Conservation (phyloP, 2,797 vertebrate species). For the Acanthurus tractus region DNA sequence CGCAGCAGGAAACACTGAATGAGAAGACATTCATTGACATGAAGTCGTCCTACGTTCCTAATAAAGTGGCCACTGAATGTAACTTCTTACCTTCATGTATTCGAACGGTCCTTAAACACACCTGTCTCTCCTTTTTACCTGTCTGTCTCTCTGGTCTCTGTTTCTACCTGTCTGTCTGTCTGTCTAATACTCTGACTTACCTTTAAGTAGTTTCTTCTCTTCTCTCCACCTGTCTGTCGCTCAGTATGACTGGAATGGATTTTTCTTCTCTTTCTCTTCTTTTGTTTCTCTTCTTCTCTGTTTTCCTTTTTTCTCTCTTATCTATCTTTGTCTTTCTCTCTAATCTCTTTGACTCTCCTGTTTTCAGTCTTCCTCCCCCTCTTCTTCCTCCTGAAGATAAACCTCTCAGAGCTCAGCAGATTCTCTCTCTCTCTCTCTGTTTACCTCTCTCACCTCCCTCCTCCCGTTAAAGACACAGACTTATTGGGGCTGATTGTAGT, state of each 20-base stretch:
- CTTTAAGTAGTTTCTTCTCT: slow-evolving; percentile 3
- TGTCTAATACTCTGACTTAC: neutral
- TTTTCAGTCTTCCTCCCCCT: slow-evolving; percentile 25
- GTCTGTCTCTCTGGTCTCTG: too few species aligned
- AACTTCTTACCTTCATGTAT: too few species aligned
- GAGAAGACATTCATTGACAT: too few species aligned
- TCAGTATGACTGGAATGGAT: too few species aligned
- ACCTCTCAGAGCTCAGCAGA: slow-evolving; percentile 31
- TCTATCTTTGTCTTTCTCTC: slow-evolving; percentile 14
- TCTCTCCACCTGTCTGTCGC: neutral
- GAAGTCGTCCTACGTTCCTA: neutral
- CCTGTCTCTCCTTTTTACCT: too few species aligned
- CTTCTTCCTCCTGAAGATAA: slow-evolving; percentile 6
- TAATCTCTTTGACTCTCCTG: slow-evolving; percentile 38
- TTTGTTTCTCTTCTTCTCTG: neutral
- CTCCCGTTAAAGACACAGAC: too few species aligned
- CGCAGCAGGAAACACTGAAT: too few species aligned
- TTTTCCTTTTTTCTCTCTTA: slow-evolving; percentile 11
- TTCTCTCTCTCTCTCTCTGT: neutral
- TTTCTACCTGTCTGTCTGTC: slow-evolving; percentile 3
- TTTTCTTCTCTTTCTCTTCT: neutral
- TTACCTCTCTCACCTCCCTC: neutral
- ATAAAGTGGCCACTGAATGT: neutral
- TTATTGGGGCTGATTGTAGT: too few species aligned
- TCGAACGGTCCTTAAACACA: too few species aligned